Percentiles rank a stretch among this genome's conserved stretches.
Conservation (phyloP, 1,140 invertebrate species). For the Oreohelix idahoensis region DNA sequence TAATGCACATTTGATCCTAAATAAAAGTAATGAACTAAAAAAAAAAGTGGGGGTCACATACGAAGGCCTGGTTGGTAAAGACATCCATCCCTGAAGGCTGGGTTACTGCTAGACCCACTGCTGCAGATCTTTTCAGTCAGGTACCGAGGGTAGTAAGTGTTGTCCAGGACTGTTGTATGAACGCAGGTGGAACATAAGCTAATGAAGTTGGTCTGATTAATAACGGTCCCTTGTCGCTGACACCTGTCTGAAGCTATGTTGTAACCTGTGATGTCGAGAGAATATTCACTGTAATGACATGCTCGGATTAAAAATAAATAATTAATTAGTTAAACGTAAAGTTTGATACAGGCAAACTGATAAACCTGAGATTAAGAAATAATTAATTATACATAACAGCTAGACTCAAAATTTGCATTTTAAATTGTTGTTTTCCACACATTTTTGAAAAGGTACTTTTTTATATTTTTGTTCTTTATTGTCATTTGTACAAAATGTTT, state of each 20-base stretch:
- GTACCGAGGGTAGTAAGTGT: conserved; percentile 21
- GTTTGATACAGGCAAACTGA: too few species aligned
- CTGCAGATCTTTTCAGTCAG: conserved; percentile 31
- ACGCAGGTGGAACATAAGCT: conserved; percentile 28
- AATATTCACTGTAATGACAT: background rate
- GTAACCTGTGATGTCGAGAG: background rate
- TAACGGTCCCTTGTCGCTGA: conserved; percentile 6
- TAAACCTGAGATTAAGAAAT: too few species aligned
- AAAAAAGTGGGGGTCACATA: background rate
- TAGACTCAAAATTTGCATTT: too few species aligned
- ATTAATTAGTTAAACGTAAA: too few species aligned
- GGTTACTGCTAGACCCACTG: conserved; percentile 2
- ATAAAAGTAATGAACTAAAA: too few species aligned
- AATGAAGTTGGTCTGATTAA: conserved; percentile 18
- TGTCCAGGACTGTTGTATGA: conserved; percentile 22
- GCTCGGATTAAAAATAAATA: background rate
- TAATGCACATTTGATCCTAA: too few species aligned
- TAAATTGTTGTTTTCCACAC: too few species aligned
- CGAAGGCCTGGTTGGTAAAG: background rate
- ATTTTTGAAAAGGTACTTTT: too few species aligned
- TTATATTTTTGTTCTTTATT: too few species aligned
- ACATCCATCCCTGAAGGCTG: conserved; percentile 7
- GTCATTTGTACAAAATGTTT: too few species aligned
- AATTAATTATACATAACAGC: too few species aligned
- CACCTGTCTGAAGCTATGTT: background rate